A percentile compares a stretch with the other conserved stretches of the same genome.
phyloP scores from a whole-genome alignment of 2,888 invertebrate genomes.

The Eupithecia abbreviata region DNA sequence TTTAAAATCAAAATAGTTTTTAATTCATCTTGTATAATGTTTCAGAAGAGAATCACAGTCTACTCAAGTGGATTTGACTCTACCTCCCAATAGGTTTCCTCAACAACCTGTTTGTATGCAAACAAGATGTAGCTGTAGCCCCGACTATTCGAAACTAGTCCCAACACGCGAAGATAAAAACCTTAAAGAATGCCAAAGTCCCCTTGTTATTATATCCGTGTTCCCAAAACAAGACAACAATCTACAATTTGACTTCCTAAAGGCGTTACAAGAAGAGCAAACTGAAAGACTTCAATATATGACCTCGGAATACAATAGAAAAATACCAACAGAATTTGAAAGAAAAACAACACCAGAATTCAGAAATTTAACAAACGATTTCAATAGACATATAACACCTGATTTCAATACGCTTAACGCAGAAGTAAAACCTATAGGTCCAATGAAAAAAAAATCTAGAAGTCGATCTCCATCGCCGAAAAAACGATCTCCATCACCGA shows the following conservation, averaged over 20 bases:
- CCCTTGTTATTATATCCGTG: conserved; percentile 74
- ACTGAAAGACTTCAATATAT: background rate
- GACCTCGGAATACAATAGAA: background rate
- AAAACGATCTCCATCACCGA: conserved; percentile 10
- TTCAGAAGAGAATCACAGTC: conserved; percentile 59
- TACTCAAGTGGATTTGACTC: conserved; percentile 65
- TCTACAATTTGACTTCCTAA: conserved; percentile 7
- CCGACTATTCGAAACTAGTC: conserved; percentile 26
- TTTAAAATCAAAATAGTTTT: background rate
- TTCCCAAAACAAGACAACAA: conserved; percentile 60
- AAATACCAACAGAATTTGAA: background rate
- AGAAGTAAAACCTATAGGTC: conserved; percentile 17
- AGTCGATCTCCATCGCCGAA: conserved; percentile 25
- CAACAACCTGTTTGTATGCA: conserved; percentile 3
- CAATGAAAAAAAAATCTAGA: conserved; percentile 24
- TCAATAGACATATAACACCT: background rate
- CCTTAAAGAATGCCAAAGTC: conserved; percentile 54
- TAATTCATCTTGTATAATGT: conserved; percentile 18
- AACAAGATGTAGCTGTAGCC: conserved; percentile 56
- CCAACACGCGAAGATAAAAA: conserved; percentile 34
- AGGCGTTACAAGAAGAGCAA: conserved; percentile 20
- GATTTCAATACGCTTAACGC: conserved; percentile 5
- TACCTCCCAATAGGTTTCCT: conserved; percentile 23
- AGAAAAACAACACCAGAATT: background rate
- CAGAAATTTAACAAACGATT: background rate